These are phyloP conservation scores for Eurytoma californica DNA, from an alignment of 2,888 invertebrate species.

Conservation along the genomic window DNA sequence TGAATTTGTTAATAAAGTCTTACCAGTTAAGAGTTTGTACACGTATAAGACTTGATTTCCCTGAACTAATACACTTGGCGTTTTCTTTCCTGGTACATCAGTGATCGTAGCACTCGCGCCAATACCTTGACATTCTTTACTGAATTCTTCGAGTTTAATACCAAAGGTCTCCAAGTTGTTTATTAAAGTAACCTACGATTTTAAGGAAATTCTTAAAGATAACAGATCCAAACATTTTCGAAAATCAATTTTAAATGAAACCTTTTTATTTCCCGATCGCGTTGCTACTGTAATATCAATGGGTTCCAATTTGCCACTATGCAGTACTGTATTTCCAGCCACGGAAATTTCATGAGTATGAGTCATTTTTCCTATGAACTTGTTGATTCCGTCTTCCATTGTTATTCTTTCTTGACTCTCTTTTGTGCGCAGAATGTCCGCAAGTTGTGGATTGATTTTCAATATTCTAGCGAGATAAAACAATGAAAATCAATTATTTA, in stretches of 20 bases:
- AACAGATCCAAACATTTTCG: not conserved
- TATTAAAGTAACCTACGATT: conserved; percentile 86
- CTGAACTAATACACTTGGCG: conserved; percentile 89
- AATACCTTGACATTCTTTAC: conserved; percentile 89
- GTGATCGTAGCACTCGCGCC: conserved; percentile 92
- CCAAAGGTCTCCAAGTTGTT: conserved; percentile 93
- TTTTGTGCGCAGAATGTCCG: conserved; percentile 74
- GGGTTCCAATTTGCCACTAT: conserved; percentile 85
- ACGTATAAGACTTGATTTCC: conserved; percentile 89
- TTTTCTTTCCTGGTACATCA: conserved; percentile 83
- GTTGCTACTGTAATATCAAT: conserved; percentile 86
- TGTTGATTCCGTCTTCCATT: conserved; percentile 84
- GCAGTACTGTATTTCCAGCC: conserved; percentile 76
- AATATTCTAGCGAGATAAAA: conserved; percentile 74
- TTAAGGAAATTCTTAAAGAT: conserved; percentile 7
- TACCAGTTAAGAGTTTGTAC: conserved; percentile 77
- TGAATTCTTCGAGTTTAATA: conserved; percentile 86
- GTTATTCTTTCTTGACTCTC: conserved; percentile 76
- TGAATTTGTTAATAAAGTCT: conserved; percentile 41
- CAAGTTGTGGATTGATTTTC: conserved; percentile 77
- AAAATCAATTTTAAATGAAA: conserved; percentile 66
- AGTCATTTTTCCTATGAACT: conserved; percentile 83
- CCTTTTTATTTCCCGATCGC: conserved; percentile 93
- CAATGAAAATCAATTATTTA: conserved; percentile 14
- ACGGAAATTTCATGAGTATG: conserved; percentile 81